Conservation (phyloP, 2,113 vertebrate genomes). For the Puffinus mauretanicus region DNA sequence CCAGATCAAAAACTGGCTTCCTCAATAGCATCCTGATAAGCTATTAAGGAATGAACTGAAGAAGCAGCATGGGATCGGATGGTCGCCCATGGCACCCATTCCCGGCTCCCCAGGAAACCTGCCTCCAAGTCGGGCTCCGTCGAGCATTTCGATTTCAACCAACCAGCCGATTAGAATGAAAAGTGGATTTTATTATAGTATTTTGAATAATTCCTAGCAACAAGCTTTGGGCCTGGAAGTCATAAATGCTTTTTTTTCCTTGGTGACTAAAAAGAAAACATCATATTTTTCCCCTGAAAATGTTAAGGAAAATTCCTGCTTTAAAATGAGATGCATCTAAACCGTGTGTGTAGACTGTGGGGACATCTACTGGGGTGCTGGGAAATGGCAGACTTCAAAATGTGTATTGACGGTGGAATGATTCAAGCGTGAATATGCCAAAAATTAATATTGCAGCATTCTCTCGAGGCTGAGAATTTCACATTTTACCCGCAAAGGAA, state of each 20-base stretch:
- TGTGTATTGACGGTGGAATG: background rate
- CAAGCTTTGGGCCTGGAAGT: background rate
- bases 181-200: background rate
- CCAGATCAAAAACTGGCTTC: background rate
- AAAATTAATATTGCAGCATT: background rate
- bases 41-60: background rate
- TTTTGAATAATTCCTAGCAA: background rate
- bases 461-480: background rate
- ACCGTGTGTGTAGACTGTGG: background rate
- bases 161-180: background rate
- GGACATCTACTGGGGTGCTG: slow-evolving; percentile 45
- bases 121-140: background rate
- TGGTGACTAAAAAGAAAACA: background rate
- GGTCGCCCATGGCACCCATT: background rate
- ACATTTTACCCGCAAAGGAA: background rate
- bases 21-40: background rate
- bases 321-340: background rate
- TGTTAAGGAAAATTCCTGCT: background rate
- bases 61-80: background rate
- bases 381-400: background rate
- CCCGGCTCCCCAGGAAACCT: background rate
- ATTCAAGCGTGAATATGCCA: background rate
- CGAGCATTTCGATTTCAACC: background rate
- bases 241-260: background rate
- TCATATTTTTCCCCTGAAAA: background rate